These are phyloP conservation scores for Mesocentrotus franciscanus DNA, from an alignment of 53 echinoderm and acorn worm species.

Conservation along the genomic window DNA sequence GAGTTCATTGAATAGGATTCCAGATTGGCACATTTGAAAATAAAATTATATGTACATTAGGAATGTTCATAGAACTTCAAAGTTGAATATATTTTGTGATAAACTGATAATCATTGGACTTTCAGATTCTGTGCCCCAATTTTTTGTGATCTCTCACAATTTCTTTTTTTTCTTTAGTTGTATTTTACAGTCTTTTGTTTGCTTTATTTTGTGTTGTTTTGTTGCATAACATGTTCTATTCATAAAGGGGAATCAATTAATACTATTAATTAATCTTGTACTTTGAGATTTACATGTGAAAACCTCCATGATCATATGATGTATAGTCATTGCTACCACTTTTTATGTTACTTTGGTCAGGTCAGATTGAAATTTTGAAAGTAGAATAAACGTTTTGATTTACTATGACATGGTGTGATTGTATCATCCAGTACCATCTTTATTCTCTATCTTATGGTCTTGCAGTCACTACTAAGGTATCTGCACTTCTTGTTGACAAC, in stretches of 20 bases:
- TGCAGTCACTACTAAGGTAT: constrained; percentile 34
- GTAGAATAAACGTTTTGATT: neutral
- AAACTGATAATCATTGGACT: neutral
- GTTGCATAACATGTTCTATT: no score
- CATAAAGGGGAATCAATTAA: no score
- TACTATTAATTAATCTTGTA: no score
- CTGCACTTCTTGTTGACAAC: constrained; percentile 32
- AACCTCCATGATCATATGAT: neutral
- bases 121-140: neutral
- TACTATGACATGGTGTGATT: neutral
- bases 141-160: no score
- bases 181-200: no score
- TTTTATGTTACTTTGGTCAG: neutral
- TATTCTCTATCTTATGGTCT: neutral
- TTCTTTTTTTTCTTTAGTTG: no score
- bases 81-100: neutral
- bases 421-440: neutral
- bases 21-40: neutral
- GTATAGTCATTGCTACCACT: no score
- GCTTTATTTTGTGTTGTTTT: no score
- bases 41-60: neutral
- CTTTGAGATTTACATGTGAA: no score
- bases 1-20: neutral
- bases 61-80: neutral
- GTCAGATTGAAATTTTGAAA: neutral